Percentiles rank a stretch among this genome's conserved stretches.
phyloP scores from a whole-genome alignment of 2,888 invertebrate species.

The Acanthosepion pharaonis region DNA sequence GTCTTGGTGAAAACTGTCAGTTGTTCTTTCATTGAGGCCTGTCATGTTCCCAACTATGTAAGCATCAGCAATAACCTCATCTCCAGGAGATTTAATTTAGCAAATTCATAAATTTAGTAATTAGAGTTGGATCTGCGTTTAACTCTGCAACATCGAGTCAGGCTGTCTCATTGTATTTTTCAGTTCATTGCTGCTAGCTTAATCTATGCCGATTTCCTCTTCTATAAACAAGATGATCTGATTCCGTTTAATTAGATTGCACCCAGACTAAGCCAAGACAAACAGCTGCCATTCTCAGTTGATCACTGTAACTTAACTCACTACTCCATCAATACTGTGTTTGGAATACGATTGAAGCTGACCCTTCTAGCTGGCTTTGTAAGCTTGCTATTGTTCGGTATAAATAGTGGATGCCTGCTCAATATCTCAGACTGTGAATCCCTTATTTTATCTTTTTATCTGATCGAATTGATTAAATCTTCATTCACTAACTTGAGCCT shows the following conservation, averaged over 20 bases:
- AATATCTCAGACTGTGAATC: neutral
- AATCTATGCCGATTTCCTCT: neutral
- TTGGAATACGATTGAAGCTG: neutral
- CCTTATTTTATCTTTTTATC: neutral
- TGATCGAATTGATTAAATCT: neutral
- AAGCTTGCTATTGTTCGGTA: neutral
- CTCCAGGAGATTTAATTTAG: neutral
- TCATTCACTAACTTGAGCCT: neutral
- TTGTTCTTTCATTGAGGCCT: neutral
- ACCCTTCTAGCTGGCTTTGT: neutral
- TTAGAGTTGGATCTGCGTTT: neutral
- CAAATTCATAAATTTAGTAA: neutral
- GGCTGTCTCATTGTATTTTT: neutral
- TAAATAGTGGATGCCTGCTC: neutral
- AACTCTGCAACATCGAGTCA: neutral
- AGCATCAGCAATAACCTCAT: neutral
- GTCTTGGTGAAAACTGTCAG: neutral
- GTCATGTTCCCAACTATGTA: neutral
- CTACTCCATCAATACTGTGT: neutral
- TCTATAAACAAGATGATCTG: neutral
- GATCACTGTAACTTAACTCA: neutral
- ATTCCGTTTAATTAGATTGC: neutral
- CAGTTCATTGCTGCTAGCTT: neutral
- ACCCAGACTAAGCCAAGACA: neutral
- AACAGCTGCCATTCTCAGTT: constrained; percentile 33